phyloP scores from a whole-genome alignment of 2,797 vertebrate genomes.

The Sebastes glaucus region DNA sequence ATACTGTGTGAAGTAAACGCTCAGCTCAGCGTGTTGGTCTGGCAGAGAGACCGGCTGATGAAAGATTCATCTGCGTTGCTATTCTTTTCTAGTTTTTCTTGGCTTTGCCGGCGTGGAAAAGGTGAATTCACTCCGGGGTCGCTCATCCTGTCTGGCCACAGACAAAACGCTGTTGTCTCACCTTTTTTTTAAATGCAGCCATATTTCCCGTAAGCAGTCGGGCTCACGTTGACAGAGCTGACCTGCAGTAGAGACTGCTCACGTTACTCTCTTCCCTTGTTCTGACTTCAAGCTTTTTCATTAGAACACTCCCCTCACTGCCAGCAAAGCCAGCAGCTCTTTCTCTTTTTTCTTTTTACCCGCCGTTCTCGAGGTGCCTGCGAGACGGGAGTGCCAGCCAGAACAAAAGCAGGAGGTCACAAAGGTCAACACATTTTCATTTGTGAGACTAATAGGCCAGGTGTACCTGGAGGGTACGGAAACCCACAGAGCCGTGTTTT shows the following conservation, averaged over 20 bases:
- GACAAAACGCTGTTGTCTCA: slow-evolving; percentile 49
- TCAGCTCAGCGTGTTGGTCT: slow-evolving; percentile 32
- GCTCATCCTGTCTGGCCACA: slow-evolving; percentile 29
- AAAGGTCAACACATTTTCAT: slow-evolving; percentile 71
- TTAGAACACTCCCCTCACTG: slow-evolving; percentile 15
- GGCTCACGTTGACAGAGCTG: slow-evolving; percentile 28
- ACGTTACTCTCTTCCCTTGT: slow-evolving; percentile 30
- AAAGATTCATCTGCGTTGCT: slow-evolving; percentile 51
- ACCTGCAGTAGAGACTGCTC: slow-evolving; percentile 35
- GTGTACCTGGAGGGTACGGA: slow-evolving; percentile 69
- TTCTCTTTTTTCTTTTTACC: not conserved
- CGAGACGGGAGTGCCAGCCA: not conserved
- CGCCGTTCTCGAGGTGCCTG: slow-evolving; percentile 26
- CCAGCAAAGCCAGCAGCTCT: slow-evolving; percentile 13
- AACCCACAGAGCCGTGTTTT: slow-evolving; percentile 13
- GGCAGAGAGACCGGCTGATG: slow-evolving; percentile 21
- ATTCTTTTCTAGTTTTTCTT: slow-evolving; percentile 57
- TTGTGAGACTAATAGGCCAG: slow-evolving; percentile 76
- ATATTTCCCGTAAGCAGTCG: slow-evolving; percentile 37
- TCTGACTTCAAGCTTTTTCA: slow-evolving; percentile 45
- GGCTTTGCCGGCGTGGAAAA: slow-evolving; percentile 27
- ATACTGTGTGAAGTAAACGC: not conserved
- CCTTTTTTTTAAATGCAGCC: slow-evolving; percentile 38
- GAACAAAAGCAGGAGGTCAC: slow-evolving; percentile 77
- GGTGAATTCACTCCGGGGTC: slow-evolving; percentile 20